Conservation (phyloP, 2,888 invertebrate genomes). For the Isotomurus palustris region DNA sequence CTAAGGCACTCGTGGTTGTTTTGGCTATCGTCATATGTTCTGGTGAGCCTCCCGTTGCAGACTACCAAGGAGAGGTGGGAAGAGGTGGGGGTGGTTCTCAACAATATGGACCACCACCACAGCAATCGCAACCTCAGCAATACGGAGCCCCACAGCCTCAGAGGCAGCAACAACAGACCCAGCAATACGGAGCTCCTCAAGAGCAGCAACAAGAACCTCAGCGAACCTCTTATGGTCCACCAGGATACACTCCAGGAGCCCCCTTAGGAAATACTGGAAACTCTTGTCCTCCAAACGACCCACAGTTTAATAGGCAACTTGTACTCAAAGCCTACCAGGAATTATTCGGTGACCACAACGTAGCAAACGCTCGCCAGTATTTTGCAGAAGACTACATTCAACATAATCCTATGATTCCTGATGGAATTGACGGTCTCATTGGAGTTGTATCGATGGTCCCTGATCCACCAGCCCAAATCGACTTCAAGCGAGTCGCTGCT, state of each 20-base stretch:
- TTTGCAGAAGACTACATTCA: conserved; percentile 2
- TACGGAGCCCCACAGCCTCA: too few relatives aligned
- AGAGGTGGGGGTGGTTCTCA: neutral
- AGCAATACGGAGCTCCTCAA: neutral
- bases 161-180: neutral
- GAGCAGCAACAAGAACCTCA: neutral
- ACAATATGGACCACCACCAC: neutral
- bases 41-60: neutral
- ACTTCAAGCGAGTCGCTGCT: conserved; percentile 17
- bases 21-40: neutral
- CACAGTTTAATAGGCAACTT: neutral
- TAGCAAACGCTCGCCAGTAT: conserved; percentile 3
- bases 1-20: neutral
- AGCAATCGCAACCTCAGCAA: too few relatives aligned
- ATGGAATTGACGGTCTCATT: conserved; percentile 1
- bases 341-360: conserved; percentile 11
- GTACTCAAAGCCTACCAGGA: conserved; percentile 5
- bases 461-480: conserved; percentile 16
- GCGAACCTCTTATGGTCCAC: too few relatives aligned
- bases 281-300: conserved; percentile 6
- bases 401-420: conserved; percentile 10
- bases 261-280: neutral
- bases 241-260: neutral
- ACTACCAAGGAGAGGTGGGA: neutral
- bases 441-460: conserved; percentile 15